Evolutionary conservation across 2,113 vertebrate genomes (phyloP).

Genomic region (Nibea albiflora): DNA sequence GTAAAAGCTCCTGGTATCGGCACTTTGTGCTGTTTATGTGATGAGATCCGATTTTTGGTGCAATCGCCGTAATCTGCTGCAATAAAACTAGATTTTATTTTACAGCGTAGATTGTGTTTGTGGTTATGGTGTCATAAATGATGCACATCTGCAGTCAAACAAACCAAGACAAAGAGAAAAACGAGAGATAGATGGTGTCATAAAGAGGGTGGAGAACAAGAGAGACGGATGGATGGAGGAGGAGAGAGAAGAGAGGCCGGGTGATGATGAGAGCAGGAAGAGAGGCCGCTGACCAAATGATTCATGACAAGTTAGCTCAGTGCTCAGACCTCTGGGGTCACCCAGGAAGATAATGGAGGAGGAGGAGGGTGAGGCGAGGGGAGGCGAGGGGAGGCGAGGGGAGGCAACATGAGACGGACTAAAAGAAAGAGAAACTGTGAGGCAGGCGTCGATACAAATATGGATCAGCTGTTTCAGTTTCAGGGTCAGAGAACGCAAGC

Average conservation of each 20-base stretch:
- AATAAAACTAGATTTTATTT: constrained; percentile 17
- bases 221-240: constrained; percentile 4
- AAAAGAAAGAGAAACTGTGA: constrained; percentile 13
- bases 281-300: constrained; percentile 66
- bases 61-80: not conserved
- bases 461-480: constrained; percentile 26
- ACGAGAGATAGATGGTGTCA: not conserved
- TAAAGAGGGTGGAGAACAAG: not conserved
- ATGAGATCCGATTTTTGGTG: not conserved
- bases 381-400: not conserved
- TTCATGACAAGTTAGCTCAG: constrained; percentile 78
- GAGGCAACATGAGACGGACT: not conserved
- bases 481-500: not conserved
- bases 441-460: not conserved
- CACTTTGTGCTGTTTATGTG: constrained; percentile 10
- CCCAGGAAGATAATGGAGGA: constrained; percentile 54
- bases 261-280: constrained; percentile 4
- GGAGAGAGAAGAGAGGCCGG: not conserved
- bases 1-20: not conserved
- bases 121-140: constrained; percentile 24
- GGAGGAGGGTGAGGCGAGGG: constrained; percentile 17
- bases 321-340: constrained; percentile 56
- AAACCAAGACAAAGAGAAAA: not conserved
- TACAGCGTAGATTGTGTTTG: constrained; percentile 8
- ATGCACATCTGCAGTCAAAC: not conserved